phyloP scores from a whole-genome alignment of 2,113 vertebrate genomes.

The Lepisosteus oculatus region DNA sequence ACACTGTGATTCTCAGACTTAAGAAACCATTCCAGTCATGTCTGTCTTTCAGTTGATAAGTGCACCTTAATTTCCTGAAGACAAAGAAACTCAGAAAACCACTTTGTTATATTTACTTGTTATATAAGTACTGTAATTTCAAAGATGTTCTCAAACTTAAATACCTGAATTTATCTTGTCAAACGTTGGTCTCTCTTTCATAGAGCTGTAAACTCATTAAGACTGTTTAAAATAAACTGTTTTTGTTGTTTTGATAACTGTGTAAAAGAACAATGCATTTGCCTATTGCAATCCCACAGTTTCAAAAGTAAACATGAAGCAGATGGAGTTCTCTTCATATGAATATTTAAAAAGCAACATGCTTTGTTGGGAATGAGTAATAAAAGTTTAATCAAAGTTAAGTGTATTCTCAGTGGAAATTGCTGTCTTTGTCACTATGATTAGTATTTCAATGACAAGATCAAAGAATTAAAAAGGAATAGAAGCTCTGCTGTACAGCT shows the following conservation, averaged over 20 bases:
- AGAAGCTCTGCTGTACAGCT: slow-evolving; percentile 6
- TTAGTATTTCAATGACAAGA: slow-evolving; percentile 23
- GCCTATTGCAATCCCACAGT: not conserved
- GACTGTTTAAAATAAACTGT: not conserved
- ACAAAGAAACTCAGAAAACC: not conserved
- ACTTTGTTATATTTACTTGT: not conserved
- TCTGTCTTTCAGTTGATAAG: not conserved
- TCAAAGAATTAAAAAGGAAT: slow-evolving; percentile 25
- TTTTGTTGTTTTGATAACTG: slow-evolving; percentile 13
- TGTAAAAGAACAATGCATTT: not conserved
- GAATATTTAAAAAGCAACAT: slow-evolving; percentile 12
- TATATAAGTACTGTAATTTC: not conserved
- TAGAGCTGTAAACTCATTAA: not conserved
- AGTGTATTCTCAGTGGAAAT: slow-evolving; percentile 4
- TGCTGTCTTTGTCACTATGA: slow-evolving; percentile 13
- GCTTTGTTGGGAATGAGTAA: slow-evolving; percentile 4
- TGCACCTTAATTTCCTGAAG: not conserved
- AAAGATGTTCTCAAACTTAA: not conserved
- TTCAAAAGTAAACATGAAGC: slow-evolving; percentile 12
- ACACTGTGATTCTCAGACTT: not conserved
- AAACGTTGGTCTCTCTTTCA: not conserved
- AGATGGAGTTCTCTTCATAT: slow-evolving; percentile 7
- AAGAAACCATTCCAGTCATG: not conserved
- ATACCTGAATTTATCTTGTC: not conserved
- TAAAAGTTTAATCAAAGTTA: slow-evolving; percentile 1